These are phyloP conservation scores for Lepidocolaptes lacrymiger DNA, from an alignment of 2,797 vertebrate species.

Conservation along the genomic window DNA sequence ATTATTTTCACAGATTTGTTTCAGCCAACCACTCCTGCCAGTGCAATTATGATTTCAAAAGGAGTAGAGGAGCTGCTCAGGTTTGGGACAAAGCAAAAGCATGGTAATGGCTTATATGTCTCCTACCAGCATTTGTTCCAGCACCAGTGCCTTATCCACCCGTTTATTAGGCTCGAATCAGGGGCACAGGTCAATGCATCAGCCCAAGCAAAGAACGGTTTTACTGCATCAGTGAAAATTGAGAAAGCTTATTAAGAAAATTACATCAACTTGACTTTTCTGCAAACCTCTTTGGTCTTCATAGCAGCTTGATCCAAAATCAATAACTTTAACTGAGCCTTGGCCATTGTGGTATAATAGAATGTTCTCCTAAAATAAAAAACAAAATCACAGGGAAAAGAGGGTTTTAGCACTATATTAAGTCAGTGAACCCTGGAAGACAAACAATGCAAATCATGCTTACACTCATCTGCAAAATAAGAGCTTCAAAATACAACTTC, in stretches of 20 bases:
- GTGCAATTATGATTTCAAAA: background rate
- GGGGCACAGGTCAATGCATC: background rate
- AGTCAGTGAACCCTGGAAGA: background rate
- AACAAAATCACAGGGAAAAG: background rate
- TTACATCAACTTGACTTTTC: slow-evolving; percentile 71
- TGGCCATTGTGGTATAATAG: slow-evolving; percentile 89
- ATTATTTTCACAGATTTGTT: background rate
- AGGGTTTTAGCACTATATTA: background rate
- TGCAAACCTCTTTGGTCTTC: slow-evolving; percentile 91
- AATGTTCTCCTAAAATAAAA: slow-evolving; percentile 87
- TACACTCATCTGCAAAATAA: background rate
- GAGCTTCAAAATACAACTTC: background rate
- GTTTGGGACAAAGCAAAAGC: background rate
- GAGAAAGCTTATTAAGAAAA: slow-evolving; percentile 62
- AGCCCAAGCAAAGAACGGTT: background rate
- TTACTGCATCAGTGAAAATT: background rate
- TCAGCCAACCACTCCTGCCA: background rate
- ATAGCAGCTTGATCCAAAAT: slow-evolving; percentile 96
- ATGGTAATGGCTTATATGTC: background rate
- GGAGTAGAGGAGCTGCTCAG: background rate
- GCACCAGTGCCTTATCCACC: background rate
- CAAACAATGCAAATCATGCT: background rate
- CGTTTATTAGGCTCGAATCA: background rate
- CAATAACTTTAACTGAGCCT: slow-evolving; percentile 93
- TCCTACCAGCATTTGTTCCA: background rate